These are phyloP conservation scores for Saccostrea cuccullata DNA, from an alignment of 1,140 invertebrate genomes.

Conservation along the genomic window DNA sequence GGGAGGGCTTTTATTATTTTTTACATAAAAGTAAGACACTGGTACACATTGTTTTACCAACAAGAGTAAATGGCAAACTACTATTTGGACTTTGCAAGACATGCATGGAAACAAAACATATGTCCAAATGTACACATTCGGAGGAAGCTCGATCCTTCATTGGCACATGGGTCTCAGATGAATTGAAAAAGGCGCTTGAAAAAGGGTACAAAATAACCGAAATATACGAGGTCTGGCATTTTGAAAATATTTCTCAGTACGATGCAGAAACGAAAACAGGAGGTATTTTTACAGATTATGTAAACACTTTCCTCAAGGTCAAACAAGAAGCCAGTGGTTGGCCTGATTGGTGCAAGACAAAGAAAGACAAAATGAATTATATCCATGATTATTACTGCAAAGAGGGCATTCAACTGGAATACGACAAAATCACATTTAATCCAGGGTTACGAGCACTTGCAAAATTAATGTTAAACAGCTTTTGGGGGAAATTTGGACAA, in stretches of 20 bases:
- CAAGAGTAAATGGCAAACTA: constrained; percentile 37
- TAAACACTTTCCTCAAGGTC: constrained; percentile 59
- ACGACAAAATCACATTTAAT: constrained; percentile 73
- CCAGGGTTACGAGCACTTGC: constrained; percentile 66
- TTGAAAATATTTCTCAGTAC: constrained; percentile 55
- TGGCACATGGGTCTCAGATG: constrained; percentile 10
- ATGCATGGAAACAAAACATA: constrained; percentile 31
- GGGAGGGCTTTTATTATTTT: too few species aligned
- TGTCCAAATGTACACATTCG: not conserved
- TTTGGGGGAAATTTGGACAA: constrained; percentile 66
- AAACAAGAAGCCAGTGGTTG: constrained; percentile 62
- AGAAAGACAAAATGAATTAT: constrained; percentile 65
- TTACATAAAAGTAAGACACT: too few species aligned
- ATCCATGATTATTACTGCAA: constrained; percentile 69
- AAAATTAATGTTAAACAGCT: constrained; percentile 63
- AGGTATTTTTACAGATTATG: constrained; percentile 55
- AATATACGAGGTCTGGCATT: constrained; percentile 55
- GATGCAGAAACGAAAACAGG: not conserved
- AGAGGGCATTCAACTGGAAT: constrained; percentile 75
- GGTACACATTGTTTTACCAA: too few species aligned
- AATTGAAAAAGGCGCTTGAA: constrained; percentile 35
- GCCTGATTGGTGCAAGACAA: constrained; percentile 38
- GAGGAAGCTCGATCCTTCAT: not conserved
- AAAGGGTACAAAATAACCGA: constrained; percentile 45
- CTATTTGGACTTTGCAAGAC: constrained; percentile 44